Percentiles rank a stretch among this genome's conserved stretches.
Conservation (phyloP, 2,113 vertebrate species). For the Helogale parvula region DNA sequence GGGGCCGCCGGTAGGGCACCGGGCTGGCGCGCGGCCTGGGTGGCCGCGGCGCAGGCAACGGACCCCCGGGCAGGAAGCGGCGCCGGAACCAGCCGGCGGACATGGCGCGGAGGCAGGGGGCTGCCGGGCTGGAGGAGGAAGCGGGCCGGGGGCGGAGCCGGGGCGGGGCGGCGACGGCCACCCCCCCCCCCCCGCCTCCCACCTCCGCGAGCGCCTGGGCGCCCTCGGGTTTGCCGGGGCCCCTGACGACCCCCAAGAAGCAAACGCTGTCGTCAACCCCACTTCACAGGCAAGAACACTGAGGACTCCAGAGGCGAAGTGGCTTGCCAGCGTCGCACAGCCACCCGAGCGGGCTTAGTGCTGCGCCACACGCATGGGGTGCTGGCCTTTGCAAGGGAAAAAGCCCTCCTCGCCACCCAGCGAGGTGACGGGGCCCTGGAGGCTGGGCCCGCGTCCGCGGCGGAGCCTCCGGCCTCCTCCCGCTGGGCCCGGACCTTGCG, state of each 20-base stretch:
- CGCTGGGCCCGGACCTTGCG: neutral
- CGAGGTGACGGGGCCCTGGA: neutral
- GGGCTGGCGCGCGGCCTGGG: slow-evolving; percentile 60
- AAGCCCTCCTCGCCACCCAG: neutral
- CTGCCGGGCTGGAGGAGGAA: neutral
- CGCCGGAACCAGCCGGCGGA: slow-evolving; percentile 80
- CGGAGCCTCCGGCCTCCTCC: neutral
- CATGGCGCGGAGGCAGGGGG: slow-evolving; percentile 59
- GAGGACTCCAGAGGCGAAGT: neutral
- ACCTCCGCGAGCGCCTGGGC: neutral
- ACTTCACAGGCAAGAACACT: neutral
- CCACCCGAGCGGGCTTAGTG: neutral
- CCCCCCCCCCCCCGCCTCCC: neutral
- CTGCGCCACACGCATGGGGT: neutral
- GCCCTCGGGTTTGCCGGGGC: accelerated
- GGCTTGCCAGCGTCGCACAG: neutral
- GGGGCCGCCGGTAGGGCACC: slow-evolving; percentile 79
- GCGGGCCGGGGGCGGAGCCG: neutral
- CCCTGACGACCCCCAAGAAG: accelerated
- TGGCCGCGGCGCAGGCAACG: neutral
- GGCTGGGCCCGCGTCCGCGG: neutral
- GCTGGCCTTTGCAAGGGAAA: neutral
- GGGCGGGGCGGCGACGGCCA: neutral
- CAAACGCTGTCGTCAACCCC: neutral
- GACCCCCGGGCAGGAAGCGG: slow-evolving; percentile 64